Conservation (phyloP, 2,113 vertebrate genomes). For the Pachyramphus minor region DNA sequence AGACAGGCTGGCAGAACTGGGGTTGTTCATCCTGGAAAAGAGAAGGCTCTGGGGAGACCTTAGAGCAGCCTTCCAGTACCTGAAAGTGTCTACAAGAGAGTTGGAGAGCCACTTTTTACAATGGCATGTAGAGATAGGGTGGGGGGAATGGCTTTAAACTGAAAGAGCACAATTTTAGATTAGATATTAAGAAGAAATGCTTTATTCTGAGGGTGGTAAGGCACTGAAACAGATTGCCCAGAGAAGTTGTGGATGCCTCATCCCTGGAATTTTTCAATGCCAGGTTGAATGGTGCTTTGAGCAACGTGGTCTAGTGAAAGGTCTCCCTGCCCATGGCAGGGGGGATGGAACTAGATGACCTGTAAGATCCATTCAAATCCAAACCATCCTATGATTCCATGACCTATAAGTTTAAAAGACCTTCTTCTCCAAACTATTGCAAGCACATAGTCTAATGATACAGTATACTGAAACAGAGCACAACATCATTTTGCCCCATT, state of each 20-base stretch:
- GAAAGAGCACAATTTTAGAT: background rate
- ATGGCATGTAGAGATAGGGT: background rate
- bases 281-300: background rate
- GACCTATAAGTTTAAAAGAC: background rate
- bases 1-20: background rate
- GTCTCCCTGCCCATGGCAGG: background rate
- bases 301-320: background rate
- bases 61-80: background rate
- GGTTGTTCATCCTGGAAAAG: background rate
- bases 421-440: background rate
- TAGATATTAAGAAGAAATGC: background rate
- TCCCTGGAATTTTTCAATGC: background rate
- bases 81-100: background rate
- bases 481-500: background rate
- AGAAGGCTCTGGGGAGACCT: background rate
- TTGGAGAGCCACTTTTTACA: background rate
- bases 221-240: background rate
- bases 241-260: background rate
- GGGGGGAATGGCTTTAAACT: background rate
- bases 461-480: background rate
- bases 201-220: background rate
- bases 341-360: background rate
- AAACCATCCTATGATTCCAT: background rate
- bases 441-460: background rate
- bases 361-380: background rate